phyloP scores from a whole-genome alignment of 2,888 invertebrate species.

The Clusia tigrina region DNA sequence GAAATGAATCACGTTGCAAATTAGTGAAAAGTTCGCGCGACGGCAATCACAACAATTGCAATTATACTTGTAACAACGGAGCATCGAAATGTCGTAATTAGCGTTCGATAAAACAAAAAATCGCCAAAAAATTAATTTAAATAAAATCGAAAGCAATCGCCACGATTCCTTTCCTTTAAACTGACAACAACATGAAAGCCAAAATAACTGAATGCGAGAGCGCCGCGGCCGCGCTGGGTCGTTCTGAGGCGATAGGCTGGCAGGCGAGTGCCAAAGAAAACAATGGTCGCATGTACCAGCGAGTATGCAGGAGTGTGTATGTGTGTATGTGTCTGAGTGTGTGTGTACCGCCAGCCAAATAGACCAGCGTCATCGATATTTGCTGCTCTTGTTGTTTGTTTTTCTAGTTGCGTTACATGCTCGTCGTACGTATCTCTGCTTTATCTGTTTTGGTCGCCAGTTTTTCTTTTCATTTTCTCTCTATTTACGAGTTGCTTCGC shows the following conservation, averaged over 20 bases:
- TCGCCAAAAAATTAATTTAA: not conserved
- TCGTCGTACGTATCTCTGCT: not conserved
- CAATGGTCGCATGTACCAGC: not conserved
- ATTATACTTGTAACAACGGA: not conserved
- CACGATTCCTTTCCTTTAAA: not conserved
- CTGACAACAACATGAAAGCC: not conserved
- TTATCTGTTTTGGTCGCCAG: not conserved
- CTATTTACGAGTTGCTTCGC: not conserved
- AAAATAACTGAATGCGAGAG: not conserved
- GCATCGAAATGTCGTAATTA: slow-evolving; percentile 5
- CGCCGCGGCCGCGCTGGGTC: no score
- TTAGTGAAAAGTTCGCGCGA: slow-evolving; percentile 29
- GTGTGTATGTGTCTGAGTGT: no score
- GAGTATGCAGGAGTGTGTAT: not conserved
- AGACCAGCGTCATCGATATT: not conserved
- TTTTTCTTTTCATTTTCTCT: not conserved
- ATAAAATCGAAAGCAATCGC: not conserved
- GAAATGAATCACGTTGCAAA: slow-evolving; percentile 40
- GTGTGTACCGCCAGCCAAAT: not conserved
- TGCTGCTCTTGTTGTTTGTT: not conserved
- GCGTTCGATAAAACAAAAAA: not conserved
- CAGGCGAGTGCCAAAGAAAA: not conserved
- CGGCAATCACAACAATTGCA: slow-evolving; percentile 4
- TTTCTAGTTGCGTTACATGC: not conserved
- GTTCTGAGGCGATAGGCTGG: not conserved